phyloP scores from a whole-genome alignment of 2,113 vertebrate genomes.

The Hyperopisus bebe region DNA sequence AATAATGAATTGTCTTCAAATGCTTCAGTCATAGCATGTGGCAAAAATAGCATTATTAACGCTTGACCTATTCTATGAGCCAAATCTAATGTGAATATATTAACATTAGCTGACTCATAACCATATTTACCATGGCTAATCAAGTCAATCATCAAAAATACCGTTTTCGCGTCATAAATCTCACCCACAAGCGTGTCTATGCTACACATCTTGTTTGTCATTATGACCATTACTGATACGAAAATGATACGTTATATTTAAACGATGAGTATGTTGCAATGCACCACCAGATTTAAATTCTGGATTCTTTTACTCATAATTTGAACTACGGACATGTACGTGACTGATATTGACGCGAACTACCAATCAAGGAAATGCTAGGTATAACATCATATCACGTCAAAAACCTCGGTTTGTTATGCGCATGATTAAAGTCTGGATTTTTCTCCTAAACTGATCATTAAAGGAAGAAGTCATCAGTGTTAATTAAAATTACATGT shows the following conservation, averaged over 20 bases:
- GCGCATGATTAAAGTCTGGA: background rate
- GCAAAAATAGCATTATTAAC: background rate
- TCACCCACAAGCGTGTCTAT: background rate
- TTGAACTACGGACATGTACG: background rate
- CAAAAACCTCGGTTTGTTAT: background rate
- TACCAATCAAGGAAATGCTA: background rate
- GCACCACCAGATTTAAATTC: background rate
- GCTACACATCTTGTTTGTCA: background rate
- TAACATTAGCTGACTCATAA: background rate
- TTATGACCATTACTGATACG: background rate
- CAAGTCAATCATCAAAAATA: background rate
- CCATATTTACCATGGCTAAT: background rate
- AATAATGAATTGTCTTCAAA: background rate
- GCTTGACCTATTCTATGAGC: background rate
- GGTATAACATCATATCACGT: background rate
- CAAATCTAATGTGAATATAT: background rate
- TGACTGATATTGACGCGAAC: background rate
- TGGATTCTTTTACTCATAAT: background rate
- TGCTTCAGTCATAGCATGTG: background rate
- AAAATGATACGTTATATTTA: background rate
- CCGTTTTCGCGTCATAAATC: background rate
- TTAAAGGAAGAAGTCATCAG: background rate
- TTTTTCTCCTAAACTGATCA: background rate
- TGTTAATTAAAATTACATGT: background rate
- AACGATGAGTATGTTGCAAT: background rate